Percentiles rank a stretch among this genome's conserved stretches.
These are phyloP conservation scores for Papilio dardanus DNA, from an alignment of 1,140 invertebrate species.

Conservation along the genomic window DNA sequence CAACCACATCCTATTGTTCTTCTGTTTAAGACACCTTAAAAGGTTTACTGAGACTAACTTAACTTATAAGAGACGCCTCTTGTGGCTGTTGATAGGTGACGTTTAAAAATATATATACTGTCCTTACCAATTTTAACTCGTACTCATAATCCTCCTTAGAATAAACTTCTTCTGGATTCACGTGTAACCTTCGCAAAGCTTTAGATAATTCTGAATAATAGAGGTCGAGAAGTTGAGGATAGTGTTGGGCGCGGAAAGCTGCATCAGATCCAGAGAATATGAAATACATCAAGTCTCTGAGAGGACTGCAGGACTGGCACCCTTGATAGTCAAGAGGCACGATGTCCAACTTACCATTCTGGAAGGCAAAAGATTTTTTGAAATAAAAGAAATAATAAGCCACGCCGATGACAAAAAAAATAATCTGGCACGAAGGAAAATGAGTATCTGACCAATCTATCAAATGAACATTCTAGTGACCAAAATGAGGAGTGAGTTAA, in stretches of 20 bases:
- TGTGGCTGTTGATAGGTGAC: background rate
- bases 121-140: constrained; percentile 46
- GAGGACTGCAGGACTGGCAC: constrained; percentile 74
- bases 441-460: too few species aligned
- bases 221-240: constrained; percentile 65
- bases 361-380: constrained; percentile 39
- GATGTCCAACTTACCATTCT: constrained; percentile 63
- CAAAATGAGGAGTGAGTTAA: too few species aligned
- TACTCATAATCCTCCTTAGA: constrained; percentile 46
- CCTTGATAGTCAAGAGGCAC: constrained; percentile 82
- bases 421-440: too few species aligned
- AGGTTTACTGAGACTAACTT: too few species aligned
- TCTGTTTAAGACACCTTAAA: too few species aligned
- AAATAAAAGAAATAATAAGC: too few species aligned
- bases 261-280: constrained; percentile 75
- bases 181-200: constrained; percentile 33
- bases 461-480: too few species aligned
- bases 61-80: too few species aligned
- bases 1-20: too few species aligned
- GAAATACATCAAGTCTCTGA: constrained; percentile 78
- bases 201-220: constrained; percentile 72
- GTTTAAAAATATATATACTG: background rate
- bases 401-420: too few species aligned
- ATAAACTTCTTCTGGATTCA: constrained; percentile 42
- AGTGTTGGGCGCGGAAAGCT: constrained; percentile 63